Evolutionary conservation across 2,113 vertebrate genomes (phyloP).

Genomic region (Campylomormyrus numenius): DNA sequence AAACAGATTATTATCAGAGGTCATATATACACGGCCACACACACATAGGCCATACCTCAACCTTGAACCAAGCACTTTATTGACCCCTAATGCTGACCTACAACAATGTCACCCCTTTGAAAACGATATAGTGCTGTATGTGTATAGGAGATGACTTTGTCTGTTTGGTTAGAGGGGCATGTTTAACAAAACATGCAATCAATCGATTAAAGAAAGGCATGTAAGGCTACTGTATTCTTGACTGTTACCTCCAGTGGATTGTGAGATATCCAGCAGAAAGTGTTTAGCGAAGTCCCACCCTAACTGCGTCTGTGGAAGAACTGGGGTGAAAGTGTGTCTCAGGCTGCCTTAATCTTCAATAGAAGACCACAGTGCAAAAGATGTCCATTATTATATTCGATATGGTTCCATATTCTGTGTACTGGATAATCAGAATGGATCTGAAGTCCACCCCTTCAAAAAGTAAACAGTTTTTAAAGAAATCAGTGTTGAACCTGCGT

Average conservation of each 20-base stretch:
- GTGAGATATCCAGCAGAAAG: background rate
- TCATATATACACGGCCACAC: background rate
- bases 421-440: constrained; percentile 5
- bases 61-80: background rate
- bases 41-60: background rate
- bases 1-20: background rate
- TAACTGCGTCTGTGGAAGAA: background rate
- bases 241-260: background rate
- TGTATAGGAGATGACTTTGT: background rate
- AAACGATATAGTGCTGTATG: background rate
- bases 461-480: background rate
- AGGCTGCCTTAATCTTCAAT: background rate
- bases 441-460: background rate
- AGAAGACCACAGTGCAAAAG: background rate
- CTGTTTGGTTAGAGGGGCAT: background rate
- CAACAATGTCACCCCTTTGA: background rate
- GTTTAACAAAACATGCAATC: too few species aligned
- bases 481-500: background rate
- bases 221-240: too few species aligned
- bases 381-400: background rate
- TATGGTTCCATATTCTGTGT: background rate
- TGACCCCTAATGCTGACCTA: background rate
- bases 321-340: background rate
- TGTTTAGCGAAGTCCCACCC: background rate
- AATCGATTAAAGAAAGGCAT: too few species aligned